These are phyloP conservation scores for Dicrurus megarhynchus DNA, from an alignment of 2,113 vertebrate species.

Conservation along the genomic window DNA sequence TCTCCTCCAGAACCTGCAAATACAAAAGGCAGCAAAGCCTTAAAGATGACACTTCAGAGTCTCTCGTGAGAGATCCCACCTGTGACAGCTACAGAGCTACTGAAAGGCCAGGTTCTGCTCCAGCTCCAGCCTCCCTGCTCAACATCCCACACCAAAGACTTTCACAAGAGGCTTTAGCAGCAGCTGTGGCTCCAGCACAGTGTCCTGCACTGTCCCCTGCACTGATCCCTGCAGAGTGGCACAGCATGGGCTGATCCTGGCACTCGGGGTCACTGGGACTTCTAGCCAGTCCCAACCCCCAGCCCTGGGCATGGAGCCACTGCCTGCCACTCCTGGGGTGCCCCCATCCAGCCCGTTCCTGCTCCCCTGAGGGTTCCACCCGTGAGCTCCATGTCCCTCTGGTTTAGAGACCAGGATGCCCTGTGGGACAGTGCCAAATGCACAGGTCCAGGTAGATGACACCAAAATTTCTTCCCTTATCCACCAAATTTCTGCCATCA, in stretches of 20 bases:
- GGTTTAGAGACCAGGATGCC: background rate
- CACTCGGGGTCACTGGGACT: background rate
- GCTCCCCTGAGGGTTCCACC: background rate
- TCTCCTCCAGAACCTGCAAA: conserved; percentile 89
- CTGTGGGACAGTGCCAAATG: background rate
- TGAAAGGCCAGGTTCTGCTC: background rate
- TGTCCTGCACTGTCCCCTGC: background rate
- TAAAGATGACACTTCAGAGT: background rate
- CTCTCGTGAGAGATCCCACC: background rate
- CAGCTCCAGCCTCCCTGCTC: background rate
- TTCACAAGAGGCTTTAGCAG: background rate
- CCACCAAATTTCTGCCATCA: background rate
- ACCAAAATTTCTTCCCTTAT: background rate
- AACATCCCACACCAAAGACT: background rate
- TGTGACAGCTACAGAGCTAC: background rate
- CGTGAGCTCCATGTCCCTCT: accelerated
- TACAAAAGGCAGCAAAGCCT: background rate
- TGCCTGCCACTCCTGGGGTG: background rate
- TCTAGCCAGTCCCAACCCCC: background rate
- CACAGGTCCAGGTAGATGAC: accelerated
- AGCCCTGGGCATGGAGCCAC: background rate
- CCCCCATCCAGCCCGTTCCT: background rate
- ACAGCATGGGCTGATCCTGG: background rate
- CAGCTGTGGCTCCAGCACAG: background rate
- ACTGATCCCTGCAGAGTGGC: background rate